A percentile compares a stretch with the other conserved stretches of the same genome.
These are phyloP conservation scores for Sebastes nivosus DNA, from an alignment of 2,797 vertebrate genomes.

Conservation along the genomic window DNA sequence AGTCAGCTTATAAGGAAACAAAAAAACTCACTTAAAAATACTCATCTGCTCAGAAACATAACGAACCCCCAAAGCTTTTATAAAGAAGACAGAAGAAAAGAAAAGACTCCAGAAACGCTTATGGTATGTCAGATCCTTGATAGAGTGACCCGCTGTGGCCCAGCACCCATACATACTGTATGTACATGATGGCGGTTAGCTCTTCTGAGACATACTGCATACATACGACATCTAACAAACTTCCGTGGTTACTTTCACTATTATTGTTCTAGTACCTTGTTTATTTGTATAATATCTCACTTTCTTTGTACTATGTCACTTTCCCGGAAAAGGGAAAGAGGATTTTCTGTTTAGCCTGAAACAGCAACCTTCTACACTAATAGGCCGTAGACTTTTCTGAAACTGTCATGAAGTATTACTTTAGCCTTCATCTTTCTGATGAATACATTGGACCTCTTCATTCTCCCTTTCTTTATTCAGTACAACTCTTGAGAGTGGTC, in stretches of 20 bases:
- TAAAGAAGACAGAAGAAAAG: too few species aligned
- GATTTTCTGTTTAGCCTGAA: not conserved
- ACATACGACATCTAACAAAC: not conserved
- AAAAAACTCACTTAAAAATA: too few species aligned
- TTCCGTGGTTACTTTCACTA: not conserved
- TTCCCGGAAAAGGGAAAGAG: not conserved
- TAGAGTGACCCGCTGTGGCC: not conserved
- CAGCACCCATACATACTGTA: not conserved
- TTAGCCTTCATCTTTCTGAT: slow-evolving; percentile 2
- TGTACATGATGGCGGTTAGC: not conserved
- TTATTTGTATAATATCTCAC: not conserved
- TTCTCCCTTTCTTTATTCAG: slow-evolving; percentile 10
- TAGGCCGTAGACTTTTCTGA: not conserved
- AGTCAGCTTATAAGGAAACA: too few species aligned
- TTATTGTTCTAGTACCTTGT: not conserved
- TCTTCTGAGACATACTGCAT: not conserved
- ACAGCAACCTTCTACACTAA: not conserved
- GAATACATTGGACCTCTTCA: not conserved
- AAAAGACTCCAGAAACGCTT: too few species aligned
- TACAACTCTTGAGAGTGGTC: not conserved
- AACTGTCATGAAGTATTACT: not conserved
- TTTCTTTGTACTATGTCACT: not conserved
- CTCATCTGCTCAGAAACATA: too few species aligned
- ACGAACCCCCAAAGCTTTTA: too few species aligned
- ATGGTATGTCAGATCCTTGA: too few species aligned